Evolutionary conservation across 2,797 vertebrate species (phyloP).

Genomic region (Phataginus tetradactyla): DNA sequence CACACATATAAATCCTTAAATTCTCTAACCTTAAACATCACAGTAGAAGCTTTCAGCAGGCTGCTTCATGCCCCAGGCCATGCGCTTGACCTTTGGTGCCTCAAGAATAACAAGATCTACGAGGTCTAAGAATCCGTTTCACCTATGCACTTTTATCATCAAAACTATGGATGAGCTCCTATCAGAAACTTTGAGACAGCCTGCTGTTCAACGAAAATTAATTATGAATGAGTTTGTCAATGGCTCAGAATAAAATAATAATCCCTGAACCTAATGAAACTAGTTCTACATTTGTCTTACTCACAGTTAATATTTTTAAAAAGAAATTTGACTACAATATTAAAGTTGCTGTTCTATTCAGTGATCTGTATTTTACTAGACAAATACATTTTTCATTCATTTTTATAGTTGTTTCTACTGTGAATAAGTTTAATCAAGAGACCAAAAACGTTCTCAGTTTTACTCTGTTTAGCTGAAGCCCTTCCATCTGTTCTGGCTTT

Average conservation of each 20-base stretch:
- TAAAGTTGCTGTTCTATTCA: not conserved
- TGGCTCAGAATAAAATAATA: slow-evolving; percentile 42
- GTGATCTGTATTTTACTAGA: not conserved
- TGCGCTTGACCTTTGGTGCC: not conserved
- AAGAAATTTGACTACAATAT: not conserved
- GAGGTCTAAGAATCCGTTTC: slow-evolving; percentile 20
- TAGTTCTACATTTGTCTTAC: not conserved
- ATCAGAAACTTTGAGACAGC: slow-evolving; percentile 17
- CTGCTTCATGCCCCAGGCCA: not conserved
- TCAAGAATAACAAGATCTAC: slow-evolving; percentile 45
- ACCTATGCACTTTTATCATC: slow-evolving; percentile 33
- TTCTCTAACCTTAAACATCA: slow-evolving; percentile 1
- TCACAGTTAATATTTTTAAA: not conserved
- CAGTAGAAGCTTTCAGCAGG: not conserved
- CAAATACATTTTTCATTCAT: slow-evolving; percentile 2
- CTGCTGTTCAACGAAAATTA: slow-evolving; percentile 55
- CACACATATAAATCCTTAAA: not conserved
- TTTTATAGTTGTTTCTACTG: not conserved
- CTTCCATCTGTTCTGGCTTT: not conserved
- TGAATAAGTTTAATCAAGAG: slow-evolving; percentile 18
- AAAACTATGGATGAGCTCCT: slow-evolving; percentile 26
- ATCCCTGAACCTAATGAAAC: slow-evolving; percentile 32
- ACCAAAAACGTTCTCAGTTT: slow-evolving; percentile 37
- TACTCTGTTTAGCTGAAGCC: slow-evolving; percentile 7
- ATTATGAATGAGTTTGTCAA: not conserved